Evolutionary conservation across 2,888 invertebrate genomes (phyloP), one percentile per base, ranked within the genome.

Genomic region (Andrena chrysosceles): DNA sequence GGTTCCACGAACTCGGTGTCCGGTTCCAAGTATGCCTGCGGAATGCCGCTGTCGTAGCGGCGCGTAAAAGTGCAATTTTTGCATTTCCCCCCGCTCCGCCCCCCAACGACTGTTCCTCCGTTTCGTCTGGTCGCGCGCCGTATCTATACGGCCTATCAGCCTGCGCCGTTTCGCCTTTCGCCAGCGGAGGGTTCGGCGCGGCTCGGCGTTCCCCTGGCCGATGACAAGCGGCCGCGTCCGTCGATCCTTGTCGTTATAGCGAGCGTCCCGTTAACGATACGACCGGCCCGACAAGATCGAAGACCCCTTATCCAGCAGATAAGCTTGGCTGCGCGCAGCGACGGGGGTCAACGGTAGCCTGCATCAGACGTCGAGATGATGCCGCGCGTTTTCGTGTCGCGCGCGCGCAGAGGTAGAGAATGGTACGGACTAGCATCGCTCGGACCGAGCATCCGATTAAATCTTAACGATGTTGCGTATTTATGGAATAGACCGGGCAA

Each of bases 1-100:
- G 86, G 86, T 90, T 90, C 89, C 87, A 85, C 87, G 90, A 89
- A 89, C 85, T 85, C 85, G 87, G 88, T 89, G 89, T 88, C 87
- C 87, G 87, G 85, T 90, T 90, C 90, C 89, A 89, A 87, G 89
- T 89, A 90, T 86, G 87, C 80, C 86, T 81, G 85, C 81, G 87
- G 89, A 90, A 90, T 86, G 84, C 83, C 78, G 79, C 66, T 77
- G 80, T 79, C 72, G 78, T 70, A 74, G 83, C 62, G 64, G 31
- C 73, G 60, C 84, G 74, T 77, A 76, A 78, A 84, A 79, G 59
- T 77, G 79, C 85, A 20, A 75, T 84, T 87, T 87, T 85, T 86
- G 67, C 81, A 79, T 85, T 81, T 77, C 70, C 68, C 48, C 29
- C 29, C 56, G 48, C 35, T 33, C 56, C 42, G 59, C 64, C 35